Conservation (phyloP, 2,113 vertebrate species). For the Sebastes schlegelii region DNA sequence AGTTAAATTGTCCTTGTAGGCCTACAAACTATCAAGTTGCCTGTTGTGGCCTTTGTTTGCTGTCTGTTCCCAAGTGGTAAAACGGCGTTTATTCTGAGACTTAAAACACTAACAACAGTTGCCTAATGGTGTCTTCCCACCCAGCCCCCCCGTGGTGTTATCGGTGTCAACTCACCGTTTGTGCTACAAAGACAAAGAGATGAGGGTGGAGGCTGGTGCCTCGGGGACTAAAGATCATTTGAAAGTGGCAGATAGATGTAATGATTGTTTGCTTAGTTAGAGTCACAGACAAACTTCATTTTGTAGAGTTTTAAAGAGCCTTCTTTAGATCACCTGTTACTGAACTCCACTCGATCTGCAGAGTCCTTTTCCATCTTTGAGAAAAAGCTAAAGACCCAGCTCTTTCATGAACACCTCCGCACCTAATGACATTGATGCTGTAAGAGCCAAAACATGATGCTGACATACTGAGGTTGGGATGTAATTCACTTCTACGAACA, state of each 20-base stretch:
- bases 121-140: slow-evolving; percentile 40
- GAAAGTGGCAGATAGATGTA: neutral
- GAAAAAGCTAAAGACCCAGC: no score
- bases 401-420: no score
- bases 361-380: no score
- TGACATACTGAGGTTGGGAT: no score
- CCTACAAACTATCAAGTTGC: slow-evolving; percentile 37
- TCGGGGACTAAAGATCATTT: slow-evolving; percentile 9
- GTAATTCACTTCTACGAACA: no score
- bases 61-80: slow-evolving; percentile 61
- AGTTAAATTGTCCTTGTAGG: slow-evolving; percentile 7
- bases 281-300: neutral
- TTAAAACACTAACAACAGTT: slow-evolving; percentile 67
- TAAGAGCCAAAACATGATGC: no score
- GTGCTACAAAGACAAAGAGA: slow-evolving; percentile 47
- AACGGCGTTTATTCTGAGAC: slow-evolving; percentile 67
- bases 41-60: slow-evolving; percentile 63
- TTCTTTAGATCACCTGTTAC: no score
- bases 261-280: neutral
- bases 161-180: slow-evolving; percentile 36
- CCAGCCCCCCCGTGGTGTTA: slow-evolving; percentile 12
- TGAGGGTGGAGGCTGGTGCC: slow-evolving; percentile 19
- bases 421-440: no score
- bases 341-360: no score
- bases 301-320: neutral